Base-by-base conservation (phyloP, 2,797 vertebrate species). In the Acanthis flammea region DNA sequence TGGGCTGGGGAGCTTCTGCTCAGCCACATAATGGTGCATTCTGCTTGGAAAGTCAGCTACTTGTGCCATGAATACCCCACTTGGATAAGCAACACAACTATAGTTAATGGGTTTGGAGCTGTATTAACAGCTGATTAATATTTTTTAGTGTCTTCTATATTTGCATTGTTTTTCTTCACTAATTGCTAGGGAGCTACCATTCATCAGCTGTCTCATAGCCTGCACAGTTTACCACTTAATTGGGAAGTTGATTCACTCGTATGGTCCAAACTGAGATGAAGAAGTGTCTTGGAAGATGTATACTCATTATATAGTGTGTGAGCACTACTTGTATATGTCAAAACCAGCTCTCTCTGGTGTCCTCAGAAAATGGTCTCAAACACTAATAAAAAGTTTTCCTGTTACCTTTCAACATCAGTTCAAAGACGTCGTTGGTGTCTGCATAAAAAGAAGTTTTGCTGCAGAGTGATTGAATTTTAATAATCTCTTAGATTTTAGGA, bases 401-500 rank as follows among this genome's bases (percentile, higher is more conserved):
- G 63, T 89, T 95, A 94, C 77, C 90, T 94, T 94, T 92, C 89
- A 95, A 90, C 75, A 72, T n/a, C 78, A 93, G 92, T 97, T 97
- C 96, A 97, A 97, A 97, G 94, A 96, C 89, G 78, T 95, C 30
- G 1, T 96, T 82, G 83, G 83, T 91, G 93, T 94, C 94, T 96
- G 73, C 92, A 92, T 96, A 94, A 94, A 97, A 97, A 92, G 88
- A 95, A 94, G 73, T 95, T 94, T 82, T 2, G 7, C 80, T 96
- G 73, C 79, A 67, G 50, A 91, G 79, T 66, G 93, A 92, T 48
- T 97, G 96, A 94, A 94, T 97, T 98, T 97, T 97, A 98, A 97
- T 97, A 97, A 95, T 83, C 88, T 84, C 73, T 90, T 58, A 94
- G 93, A 94, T 96, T 94, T 97, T 95, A 95, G 88, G 86, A 83